Conservation (phyloP, 2,888 invertebrate genomes). For the Scrobipalpa atriplicella region DNA sequence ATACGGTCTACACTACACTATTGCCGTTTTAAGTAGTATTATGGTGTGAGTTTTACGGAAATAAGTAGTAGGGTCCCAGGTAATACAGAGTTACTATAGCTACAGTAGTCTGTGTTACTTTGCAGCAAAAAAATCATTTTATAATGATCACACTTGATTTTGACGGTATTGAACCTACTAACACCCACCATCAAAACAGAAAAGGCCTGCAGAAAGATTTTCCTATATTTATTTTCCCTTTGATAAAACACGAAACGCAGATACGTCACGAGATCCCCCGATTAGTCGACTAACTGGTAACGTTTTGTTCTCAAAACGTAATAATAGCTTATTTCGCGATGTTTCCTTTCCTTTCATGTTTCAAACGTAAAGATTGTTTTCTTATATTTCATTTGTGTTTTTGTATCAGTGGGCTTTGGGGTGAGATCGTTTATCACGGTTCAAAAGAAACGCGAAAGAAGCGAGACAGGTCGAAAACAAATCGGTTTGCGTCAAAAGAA, state of each 20-base stretch:
- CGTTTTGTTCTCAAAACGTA: constrained; percentile 45
- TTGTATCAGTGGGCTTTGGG: constrained; percentile 23
- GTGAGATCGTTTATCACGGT: constrained; percentile 24
- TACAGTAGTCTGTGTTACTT: no score
- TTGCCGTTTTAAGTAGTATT: background rate
- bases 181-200: background rate
- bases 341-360: constrained; percentile 28
- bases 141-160: no score
- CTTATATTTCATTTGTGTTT: constrained; percentile 28
- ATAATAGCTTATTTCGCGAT: constrained; percentile 46
- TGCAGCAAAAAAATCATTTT: no score
- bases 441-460: constrained; percentile 14
- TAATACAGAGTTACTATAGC: no score
- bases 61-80: background rate
- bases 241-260: constrained; percentile 48
- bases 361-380: constrained; percentile 25
- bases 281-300: constrained; percentile 44
- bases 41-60: background rate
- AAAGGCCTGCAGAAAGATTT: background rate
- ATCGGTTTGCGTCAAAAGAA: constrained; percentile 25
- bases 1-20: background rate
- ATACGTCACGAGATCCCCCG: constrained; percentile 49
- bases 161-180: no score
- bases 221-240: background rate
- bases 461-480: constrained; percentile 24